Base-by-base conservation (phyloP, 2,113 vertebrate genomes). In the Nesoenas mayeri region DNA sequence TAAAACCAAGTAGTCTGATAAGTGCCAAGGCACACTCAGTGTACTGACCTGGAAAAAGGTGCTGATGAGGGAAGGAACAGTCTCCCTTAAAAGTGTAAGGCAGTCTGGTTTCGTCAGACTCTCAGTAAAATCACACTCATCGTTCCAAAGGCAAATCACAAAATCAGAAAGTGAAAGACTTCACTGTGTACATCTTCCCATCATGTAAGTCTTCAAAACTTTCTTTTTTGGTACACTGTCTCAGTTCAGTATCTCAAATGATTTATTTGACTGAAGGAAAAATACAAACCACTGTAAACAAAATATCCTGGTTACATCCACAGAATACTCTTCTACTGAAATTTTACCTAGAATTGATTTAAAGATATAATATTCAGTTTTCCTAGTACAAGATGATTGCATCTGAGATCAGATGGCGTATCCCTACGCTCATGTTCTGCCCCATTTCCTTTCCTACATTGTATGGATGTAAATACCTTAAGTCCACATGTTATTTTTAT, bases 241-340 rank as follows among this genome's bases (percentile, higher is more conserved):
- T 62, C 69, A 78, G 69, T 38, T 89, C 58, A 73, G 24, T 28
- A 69, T 54, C 69, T 95, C 74, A 88, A 78, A 87, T n/a, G 0
- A 89, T 85, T 93, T 82, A 77, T 77, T 93, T 80, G 67, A 73
- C 60, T 24, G 36, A 40, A 50, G 51, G 67, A 87, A 94, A 82
- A 95, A 91, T 65, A 85, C n/a, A 92, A 79, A 77, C 42, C 13
- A 24, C 19, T 18, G n/a, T 94, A 91, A 94, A 82, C 53, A 95
- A 95, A 94, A 82, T 26, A 73, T 62, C 77, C 17, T 73, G 50
- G 42, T 51, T 86, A 88, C 7, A n/a, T 47, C 72, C 64, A 88
- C 22, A 42, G 0, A 56, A 51, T 29, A 50, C 44, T 82, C 69
- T 71, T 65, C 48, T 47, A 61, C 54, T 70, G 62, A 79, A 81